These are phyloP conservation scores for Eudasyphora cyanicolor DNA, from an alignment of 2,888 invertebrate species.

Conservation along the genomic window DNA sequence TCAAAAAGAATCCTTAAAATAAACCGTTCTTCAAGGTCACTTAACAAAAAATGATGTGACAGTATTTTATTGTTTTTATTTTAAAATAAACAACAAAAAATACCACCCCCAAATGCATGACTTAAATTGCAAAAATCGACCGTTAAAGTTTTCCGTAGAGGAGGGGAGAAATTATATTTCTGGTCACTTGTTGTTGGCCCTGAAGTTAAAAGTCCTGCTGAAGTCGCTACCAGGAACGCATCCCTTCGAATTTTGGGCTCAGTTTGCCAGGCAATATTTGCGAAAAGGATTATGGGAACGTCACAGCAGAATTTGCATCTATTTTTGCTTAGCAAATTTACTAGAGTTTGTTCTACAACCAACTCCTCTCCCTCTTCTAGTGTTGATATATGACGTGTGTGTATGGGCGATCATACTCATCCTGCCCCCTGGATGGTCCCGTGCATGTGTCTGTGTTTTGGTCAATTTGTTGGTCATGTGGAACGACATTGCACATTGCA, in stretches of 20 bases:
- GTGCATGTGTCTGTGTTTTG: conserved; percentile 9
- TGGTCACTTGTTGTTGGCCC: conserved; percentile 52
- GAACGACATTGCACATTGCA: conserved; percentile 21
- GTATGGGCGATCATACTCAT: conserved; percentile 34
- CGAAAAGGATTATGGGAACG: conserved; percentile 10
- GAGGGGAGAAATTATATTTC: conserved; percentile 48
- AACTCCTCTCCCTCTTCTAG: conserved; percentile 3
- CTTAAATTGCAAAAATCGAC: conserved; percentile 2
- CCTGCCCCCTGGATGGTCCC: no score
- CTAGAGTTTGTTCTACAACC: conserved; percentile 9
- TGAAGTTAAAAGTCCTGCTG: conserved; percentile 21
- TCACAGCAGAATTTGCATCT: conserved; percentile 53
- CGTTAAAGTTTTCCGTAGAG: neutral
- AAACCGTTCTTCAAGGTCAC: conserved; percentile 79
- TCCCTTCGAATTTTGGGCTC: conserved; percentile 19
- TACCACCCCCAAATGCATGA: neutral
- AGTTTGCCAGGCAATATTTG: neutral
- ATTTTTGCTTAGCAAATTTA: conserved; percentile 32
- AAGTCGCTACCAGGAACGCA: neutral
- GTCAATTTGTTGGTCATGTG: conserved; percentile 32
- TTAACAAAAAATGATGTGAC: conserved; percentile 77
- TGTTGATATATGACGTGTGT: conserved; percentile 54
- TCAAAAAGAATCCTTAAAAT: no score
- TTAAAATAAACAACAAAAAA: neutral
- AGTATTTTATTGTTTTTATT: conserved; percentile 56